Evolutionary conservation across 2,797 vertebrate genomes (phyloP).

Genomic region (Pangasius djambal): DNA sequence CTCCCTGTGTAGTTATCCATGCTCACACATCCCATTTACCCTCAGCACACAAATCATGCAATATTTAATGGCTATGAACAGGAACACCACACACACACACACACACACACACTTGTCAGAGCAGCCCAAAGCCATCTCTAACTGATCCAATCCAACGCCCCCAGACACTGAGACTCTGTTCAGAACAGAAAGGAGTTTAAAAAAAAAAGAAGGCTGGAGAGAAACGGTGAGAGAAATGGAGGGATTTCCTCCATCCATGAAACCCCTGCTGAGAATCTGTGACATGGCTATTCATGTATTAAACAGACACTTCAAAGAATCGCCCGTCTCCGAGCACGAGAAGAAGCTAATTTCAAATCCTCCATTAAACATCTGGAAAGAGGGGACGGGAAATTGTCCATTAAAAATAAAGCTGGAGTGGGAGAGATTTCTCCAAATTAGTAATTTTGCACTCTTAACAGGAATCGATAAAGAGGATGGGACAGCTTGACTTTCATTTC

Average conservation of each 20-base stretch:
- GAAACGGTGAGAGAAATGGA: slow-evolving; percentile 31
- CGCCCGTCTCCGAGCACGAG: slow-evolving; percentile 34
- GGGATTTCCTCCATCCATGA: slow-evolving; percentile 53
- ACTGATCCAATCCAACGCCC: slow-evolving; percentile 11
- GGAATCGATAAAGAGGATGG: not conserved
- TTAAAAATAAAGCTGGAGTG: slow-evolving; percentile 30
- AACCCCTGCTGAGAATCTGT: slow-evolving; percentile 50
- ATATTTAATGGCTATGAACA: slow-evolving; percentile 25
- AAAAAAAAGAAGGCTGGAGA: not conserved
- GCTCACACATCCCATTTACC: slow-evolving; percentile 73
- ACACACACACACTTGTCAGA: slow-evolving; percentile 28
- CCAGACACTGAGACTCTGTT: slow-evolving; percentile 15
- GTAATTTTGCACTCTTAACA: slow-evolving; percentile 2
- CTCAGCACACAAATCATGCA: slow-evolving; percentile 41
- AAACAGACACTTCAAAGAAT: slow-evolving; percentile 62
- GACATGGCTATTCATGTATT: slow-evolving; percentile 53
- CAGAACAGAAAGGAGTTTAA: slow-evolving; percentile 27
- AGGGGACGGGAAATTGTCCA: not conserved
- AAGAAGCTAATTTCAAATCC: slow-evolving; percentile 41
- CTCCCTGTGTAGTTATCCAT: slow-evolving; percentile 66
- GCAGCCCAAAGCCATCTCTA: slow-evolving; percentile 21
- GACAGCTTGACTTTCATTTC: slow-evolving; percentile 5
- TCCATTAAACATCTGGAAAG: slow-evolving; percentile 43
- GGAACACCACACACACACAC: slow-evolving; percentile 16
- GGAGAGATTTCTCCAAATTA: slow-evolving; percentile 22